Evolutionary conservation across 2,888 invertebrate genomes (phyloP).

Genomic region (Zelleria hepariella): DNA sequence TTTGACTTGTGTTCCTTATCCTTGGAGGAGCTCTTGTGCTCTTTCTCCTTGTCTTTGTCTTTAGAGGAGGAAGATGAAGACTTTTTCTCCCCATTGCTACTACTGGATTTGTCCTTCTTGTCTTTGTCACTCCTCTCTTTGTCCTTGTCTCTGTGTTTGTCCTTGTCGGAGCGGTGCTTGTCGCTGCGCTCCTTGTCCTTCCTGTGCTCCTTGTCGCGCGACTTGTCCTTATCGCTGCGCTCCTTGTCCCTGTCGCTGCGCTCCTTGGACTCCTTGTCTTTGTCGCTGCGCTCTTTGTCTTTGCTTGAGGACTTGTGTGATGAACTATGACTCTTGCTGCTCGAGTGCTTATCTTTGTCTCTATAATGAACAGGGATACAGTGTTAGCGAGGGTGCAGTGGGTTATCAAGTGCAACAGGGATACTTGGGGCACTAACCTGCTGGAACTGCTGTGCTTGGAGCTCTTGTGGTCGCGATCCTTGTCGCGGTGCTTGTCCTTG

Average conservation of each 20-base stretch:
- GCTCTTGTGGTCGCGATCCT: slow-evolving; percentile 74
- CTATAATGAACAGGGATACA: slow-evolving; percentile 23
- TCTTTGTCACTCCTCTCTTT: slow-evolving; percentile 33
- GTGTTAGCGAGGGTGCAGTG: slow-evolving; percentile 5
- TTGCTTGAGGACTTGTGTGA: slow-evolving; percentile 67
- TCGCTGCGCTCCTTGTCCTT: slow-evolving; percentile 35
- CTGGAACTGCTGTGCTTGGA: slow-evolving; percentile 64
- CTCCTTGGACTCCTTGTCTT: slow-evolving; percentile 20
- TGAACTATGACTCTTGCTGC: slow-evolving; percentile 68
- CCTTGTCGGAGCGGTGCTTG: slow-evolving; percentile 50
- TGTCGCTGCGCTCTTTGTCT: slow-evolving; percentile 36
- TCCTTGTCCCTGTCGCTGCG: slow-evolving; percentile 40
- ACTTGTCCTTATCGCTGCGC: slow-evolving; percentile 31
- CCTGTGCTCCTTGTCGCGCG: slow-evolving; percentile 17
- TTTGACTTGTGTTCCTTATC: slow-evolving; percentile 62
- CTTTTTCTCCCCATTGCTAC: slow-evolving; percentile 40
- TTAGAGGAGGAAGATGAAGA: slow-evolving; percentile 36
- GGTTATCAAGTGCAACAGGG: slow-evolving; percentile 4
- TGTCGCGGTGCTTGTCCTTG: slow-evolving; percentile 79
- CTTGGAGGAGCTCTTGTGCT: slow-evolving; percentile 40
- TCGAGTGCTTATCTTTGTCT: slow-evolving; percentile 69
- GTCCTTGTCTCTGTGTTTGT: slow-evolving; percentile 31
- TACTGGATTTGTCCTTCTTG: slow-evolving; percentile 33
- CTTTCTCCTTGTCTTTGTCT: slow-evolving; percentile 44
- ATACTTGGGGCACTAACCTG: slow-evolving; percentile 58